These are phyloP conservation scores for Anas bernieri DNA, from an alignment of 2,797 vertebrate genomes.

Conservation along the genomic window DNA sequence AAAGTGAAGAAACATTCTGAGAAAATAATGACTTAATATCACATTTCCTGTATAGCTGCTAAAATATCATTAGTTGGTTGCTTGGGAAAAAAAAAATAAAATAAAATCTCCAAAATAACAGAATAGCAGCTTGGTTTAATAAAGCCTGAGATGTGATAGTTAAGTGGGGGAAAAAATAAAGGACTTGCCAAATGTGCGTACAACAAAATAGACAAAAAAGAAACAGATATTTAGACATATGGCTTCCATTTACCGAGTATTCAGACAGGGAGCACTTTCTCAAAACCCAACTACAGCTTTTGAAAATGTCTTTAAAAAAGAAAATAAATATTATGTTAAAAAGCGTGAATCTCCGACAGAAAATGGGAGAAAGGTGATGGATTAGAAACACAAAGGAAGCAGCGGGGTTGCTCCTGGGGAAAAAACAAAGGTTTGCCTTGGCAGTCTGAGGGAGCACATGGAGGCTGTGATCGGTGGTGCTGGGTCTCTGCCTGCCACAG, in stretches of 20 bases:
- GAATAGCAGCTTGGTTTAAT: constrained; percentile 60
- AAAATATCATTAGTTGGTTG: constrained; percentile 51
- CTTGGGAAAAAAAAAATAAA: not conserved
- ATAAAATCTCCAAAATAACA: constrained; percentile 23
- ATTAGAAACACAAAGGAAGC: not conserved
- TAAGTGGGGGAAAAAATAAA: constrained; percentile 25
- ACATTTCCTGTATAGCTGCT: constrained; percentile 41
- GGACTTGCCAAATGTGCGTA: constrained; percentile 43
- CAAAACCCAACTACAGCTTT: not conserved
- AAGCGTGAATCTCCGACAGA: not conserved
- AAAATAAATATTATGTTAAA: not conserved
- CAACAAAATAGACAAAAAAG: constrained; percentile 47
- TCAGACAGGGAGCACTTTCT: constrained; percentile 8
- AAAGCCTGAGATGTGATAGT: constrained; percentile 57
- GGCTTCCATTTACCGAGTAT: constrained; percentile 33
- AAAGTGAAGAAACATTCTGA: constrained; percentile 26
- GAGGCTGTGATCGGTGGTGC: accelerated
- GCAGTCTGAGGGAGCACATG: not conserved
- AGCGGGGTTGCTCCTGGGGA: not conserved
- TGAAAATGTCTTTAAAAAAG: not conserved
- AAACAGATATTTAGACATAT: constrained; percentile 55
- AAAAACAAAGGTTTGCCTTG: not conserved
- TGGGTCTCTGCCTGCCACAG: not conserved
- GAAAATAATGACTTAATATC: constrained; percentile 66
- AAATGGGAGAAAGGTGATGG: not conserved